Percentiles rank a stretch among this genome's conserved stretches.
Conservation (phyloP, 2,888 invertebrate species). For the Lathronympha strigana region DNA sequence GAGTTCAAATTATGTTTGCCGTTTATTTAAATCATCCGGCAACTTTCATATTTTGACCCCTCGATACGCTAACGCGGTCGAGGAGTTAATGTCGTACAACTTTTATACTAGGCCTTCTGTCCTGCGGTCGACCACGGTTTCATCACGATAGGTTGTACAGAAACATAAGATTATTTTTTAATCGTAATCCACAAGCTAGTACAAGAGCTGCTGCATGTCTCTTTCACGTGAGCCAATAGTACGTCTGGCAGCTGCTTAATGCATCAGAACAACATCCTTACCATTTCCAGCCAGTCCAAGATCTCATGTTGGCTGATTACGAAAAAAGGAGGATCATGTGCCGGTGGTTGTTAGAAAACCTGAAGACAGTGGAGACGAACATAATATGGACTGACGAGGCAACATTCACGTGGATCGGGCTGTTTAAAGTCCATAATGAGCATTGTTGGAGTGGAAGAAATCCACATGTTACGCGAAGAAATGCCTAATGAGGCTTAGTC, state of each 20-base stretch:
- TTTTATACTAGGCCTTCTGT: no score
- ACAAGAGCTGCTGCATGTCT: conserved; percentile 18
- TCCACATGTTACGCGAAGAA: not conserved
- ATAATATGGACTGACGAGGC: conserved; percentile 8
- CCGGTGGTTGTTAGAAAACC: conserved; percentile 15
- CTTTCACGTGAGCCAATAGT: conserved; percentile 18
- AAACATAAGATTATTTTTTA: conserved; percentile 14
- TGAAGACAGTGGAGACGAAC: conserved; percentile 5
- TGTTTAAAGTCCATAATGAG: conserved; percentile 17
- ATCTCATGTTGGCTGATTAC: conserved; percentile 10
- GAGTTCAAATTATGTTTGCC: no score
- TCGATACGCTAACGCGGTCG: no score
- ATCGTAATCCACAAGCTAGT: conserved; percentile 18
- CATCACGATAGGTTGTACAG: conserved; percentile 13
- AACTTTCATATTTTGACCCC: no score
- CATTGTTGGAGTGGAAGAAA: conserved; percentile 17
- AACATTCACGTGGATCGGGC: conserved; percentile 5
- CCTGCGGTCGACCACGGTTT: conserved; percentile 7
- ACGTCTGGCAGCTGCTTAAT: conserved; percentile 1
- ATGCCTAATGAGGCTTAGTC: conserved; percentile 9
- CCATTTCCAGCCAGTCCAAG: conserved; percentile 8
- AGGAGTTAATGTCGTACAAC: no score
- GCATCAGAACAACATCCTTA: conserved; percentile 11
- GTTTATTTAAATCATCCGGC: no score
- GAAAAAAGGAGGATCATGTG: conserved; percentile 14